A percentile compares a stretch with the other conserved stretches of the same genome.
phyloP scores from a whole-genome alignment of 1,140 invertebrate species.

The Drosophila rufa region DNA sequence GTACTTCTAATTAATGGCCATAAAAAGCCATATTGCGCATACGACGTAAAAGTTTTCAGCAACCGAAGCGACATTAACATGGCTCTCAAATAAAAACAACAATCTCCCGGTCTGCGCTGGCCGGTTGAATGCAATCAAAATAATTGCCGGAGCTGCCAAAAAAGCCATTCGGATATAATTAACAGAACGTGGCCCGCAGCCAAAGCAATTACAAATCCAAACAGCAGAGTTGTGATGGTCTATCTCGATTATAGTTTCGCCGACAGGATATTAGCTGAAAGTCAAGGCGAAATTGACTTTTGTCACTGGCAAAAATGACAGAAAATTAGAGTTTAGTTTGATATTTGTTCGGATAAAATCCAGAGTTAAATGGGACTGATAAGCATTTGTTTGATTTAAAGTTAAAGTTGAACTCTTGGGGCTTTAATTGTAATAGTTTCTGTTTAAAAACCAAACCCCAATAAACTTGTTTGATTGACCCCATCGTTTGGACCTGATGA shows the following conservation, averaged over 20 bases:
- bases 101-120: slow-evolving; percentile 9
- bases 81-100: slow-evolving; percentile 15
- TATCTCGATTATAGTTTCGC: slow-evolving; percentile 73
- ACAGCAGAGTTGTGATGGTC: slow-evolving; percentile 54
- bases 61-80: slow-evolving; percentile 51
- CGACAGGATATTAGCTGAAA: slow-evolving; percentile 79
- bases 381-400: too few relatives aligned
- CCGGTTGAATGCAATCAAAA: slow-evolving; percentile 48
- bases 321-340: neutral
- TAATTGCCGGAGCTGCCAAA: slow-evolving; percentile 62
- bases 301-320: neutral
- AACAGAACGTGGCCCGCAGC: slow-evolving; percentile 56
- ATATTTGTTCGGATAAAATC: too few relatives aligned
- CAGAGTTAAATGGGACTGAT: too few relatives aligned
- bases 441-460: slow-evolving; percentile 7
- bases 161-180: slow-evolving; percentile 79
- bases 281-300: slow-evolving; percentile 70
- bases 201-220: slow-evolving; percentile 77
- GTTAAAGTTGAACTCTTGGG: neutral
- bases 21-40: slow-evolving; percentile 69
- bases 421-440: too few relatives aligned
- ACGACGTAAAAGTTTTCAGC: slow-evolving; percentile 56
- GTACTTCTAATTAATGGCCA: slow-evolving; percentile 76
- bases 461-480: slow-evolving; percentile 66
- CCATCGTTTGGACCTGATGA: neutral